Evolutionary conservation across 2,797 vertebrate species (phyloP).

Genomic region (Australoheros facetus): DNA sequence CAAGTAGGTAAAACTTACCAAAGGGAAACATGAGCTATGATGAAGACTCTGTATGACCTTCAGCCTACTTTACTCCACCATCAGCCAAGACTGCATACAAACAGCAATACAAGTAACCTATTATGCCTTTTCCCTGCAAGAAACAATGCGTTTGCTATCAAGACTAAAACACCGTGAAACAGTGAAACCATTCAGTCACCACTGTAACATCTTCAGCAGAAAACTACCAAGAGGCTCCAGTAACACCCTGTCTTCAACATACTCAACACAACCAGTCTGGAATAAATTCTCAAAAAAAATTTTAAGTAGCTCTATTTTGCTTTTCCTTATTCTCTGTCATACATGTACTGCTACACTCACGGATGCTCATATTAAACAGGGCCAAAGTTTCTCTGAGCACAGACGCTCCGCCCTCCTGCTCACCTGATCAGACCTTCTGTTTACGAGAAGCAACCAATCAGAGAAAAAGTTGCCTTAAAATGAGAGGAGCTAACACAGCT

Average conservation of each 20-base stretch:
- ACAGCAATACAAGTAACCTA: conserved; percentile 65
- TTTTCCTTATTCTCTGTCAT: neutral
- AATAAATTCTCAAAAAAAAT: neutral
- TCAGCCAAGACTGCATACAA: conserved; percentile 45
- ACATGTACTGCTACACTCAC: neutral
- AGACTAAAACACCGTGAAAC: conserved; percentile 49
- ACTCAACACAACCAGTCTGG: neutral
- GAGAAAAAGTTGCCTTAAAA: neutral
- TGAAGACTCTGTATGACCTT: conserved; percentile 63
- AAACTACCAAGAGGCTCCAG: conserved; percentile 31
- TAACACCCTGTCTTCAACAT: conserved; percentile 1
- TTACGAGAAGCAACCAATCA: neutral
- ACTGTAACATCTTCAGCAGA: conserved; percentile 50
- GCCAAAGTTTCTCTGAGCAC: neutral
- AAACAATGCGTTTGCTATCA: conserved; percentile 70
- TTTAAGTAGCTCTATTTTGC: neutral
- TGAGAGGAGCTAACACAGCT: neutral
- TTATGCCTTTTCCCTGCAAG: conserved; percentile 53
- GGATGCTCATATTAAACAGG: neutral
- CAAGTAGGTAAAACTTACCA: conserved; percentile 12
- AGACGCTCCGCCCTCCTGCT: neutral
- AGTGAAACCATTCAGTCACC: conserved; percentile 58
- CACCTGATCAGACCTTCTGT: neutral
- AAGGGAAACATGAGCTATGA: conserved; percentile 44
- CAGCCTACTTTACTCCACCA: conserved; percentile 59